Conservation (phyloP, 2,888 invertebrate species). For the Palloptera scutellata region DNA sequence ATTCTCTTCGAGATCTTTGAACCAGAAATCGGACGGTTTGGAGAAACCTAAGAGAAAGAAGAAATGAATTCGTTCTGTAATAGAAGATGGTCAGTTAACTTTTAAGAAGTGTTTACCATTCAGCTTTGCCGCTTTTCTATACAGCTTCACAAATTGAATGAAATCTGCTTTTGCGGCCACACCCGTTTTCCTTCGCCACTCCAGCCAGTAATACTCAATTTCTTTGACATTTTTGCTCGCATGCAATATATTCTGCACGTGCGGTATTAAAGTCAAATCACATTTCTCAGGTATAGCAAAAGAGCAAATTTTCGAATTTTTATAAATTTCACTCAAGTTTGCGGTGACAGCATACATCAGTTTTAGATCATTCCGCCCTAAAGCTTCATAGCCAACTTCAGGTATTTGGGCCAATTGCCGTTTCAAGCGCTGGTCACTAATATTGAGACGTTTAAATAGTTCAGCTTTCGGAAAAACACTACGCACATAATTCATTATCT, state of each 20-base stretch:
- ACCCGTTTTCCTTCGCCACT: slow-evolving; percentile 57
- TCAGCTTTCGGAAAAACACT: slow-evolving; percentile 42
- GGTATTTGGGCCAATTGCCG: slow-evolving; percentile 79
- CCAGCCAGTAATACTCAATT: slow-evolving; percentile 59
- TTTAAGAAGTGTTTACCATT: slow-evolving; percentile 47
- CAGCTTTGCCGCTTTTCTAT: slow-evolving; percentile 52
- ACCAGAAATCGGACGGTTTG: slow-evolving; percentile 73
- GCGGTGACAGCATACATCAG: slow-evolving; percentile 70
- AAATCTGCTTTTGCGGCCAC: slow-evolving; percentile 48
- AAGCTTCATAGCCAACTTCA: slow-evolving; percentile 74
- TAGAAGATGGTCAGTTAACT: not conserved
- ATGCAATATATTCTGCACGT: slow-evolving; percentile 55
- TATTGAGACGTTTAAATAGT: slow-evolving; percentile 54
- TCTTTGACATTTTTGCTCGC: slow-evolving; percentile 50
- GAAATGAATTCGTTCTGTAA: not conserved
- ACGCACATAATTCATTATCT: slow-evolving; percentile 47
- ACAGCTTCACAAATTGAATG: slow-evolving; percentile 53
- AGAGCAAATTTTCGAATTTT: slow-evolving; percentile 78
- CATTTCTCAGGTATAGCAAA: slow-evolving; percentile 71
- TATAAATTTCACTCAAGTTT: slow-evolving; percentile 79
- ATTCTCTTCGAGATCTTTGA: slow-evolving; percentile 70
- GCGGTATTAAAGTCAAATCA: slow-evolving; percentile 74
- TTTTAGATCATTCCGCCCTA: slow-evolving; percentile 72
- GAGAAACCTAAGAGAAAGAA: slow-evolving; percentile 35
- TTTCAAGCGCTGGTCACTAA: slow-evolving; percentile 71